These are phyloP conservation scores for Struthidea cinerea DNA, from an alignment of 2,113 vertebrate species.

Conservation along the genomic window DNA sequence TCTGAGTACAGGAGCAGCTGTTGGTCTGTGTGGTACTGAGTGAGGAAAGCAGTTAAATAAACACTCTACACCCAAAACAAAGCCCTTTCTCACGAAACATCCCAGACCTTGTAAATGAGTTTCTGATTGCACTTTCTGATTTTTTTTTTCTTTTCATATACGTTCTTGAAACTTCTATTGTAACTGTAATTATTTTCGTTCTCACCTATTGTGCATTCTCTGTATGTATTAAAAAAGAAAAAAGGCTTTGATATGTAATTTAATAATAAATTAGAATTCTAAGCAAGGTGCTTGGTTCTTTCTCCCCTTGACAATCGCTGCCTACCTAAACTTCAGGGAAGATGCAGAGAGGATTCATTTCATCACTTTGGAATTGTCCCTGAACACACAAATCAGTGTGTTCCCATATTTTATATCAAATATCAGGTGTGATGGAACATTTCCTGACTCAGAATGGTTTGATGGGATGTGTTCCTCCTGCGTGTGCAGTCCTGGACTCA, in stretches of 20 bases:
- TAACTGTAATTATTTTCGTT: conserved; percentile 79
- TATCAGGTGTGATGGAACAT: not conserved
- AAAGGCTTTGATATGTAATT: conserved; percentile 81
- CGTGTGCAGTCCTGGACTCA: not conserved
- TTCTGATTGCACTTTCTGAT: conserved; percentile 75
- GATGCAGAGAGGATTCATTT: not conserved
- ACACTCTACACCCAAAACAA: not conserved
- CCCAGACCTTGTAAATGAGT: conserved; percentile 22
- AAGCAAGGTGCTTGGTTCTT: conserved; percentile 41
- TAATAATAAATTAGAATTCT: conserved; percentile 83
- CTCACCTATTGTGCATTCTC: conserved; percentile 75
- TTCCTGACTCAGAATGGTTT: not conserved
- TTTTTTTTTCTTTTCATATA: conserved; percentile 66
- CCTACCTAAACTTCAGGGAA: not conserved
- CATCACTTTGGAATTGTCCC: not conserved
- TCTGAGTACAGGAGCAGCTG: not conserved
- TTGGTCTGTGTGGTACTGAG: not conserved
- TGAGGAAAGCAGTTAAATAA: not conserved
- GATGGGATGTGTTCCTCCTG: not conserved
- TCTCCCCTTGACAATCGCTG: not conserved
- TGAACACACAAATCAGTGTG: fast-evolving
- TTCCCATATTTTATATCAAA: not conserved
- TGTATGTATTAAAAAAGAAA: conserved; percentile 68
- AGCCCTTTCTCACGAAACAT: conserved; percentile 28
- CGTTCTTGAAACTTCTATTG: conserved; percentile 67